Evolutionary conservation across 1,140 invertebrate genomes (phyloP).

Genomic region (Rhopalosiphum padi): DNA sequence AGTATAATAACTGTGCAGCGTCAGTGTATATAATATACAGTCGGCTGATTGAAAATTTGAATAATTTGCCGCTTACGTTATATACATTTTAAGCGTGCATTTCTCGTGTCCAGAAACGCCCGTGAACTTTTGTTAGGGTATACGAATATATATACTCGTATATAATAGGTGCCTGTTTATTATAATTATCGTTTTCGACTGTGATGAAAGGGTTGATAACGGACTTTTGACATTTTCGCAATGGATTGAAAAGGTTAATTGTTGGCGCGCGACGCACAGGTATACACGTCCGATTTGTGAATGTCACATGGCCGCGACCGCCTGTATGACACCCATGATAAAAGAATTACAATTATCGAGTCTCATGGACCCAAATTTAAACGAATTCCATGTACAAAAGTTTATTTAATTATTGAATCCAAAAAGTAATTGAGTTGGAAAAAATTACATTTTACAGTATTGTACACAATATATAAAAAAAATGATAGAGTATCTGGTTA

Average conservation of each 20-base stretch:
- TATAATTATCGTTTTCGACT: conserved; percentile 35
- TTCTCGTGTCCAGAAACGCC: not conserved
- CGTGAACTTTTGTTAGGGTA: conserved; percentile 37
- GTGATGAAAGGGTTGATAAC: conserved; percentile 23
- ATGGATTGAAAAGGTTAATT: conserved; percentile 26
- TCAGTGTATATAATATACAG: not conserved
- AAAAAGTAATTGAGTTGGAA: no score
- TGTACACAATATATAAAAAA: no score
- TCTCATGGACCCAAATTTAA: not conserved
- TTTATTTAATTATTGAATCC: not conserved
- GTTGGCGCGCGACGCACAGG: not conserved
- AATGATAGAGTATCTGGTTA: no score
- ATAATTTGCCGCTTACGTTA: conserved; percentile 43
- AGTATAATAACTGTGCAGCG: not conserved
- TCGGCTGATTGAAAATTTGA: conserved; percentile 51
- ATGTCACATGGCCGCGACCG: not conserved
- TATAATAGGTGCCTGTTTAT: not conserved
- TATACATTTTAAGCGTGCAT: not conserved
- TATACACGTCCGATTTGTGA: not conserved
- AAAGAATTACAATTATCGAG: not conserved
- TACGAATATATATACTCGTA: not conserved
- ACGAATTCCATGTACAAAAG: not conserved
- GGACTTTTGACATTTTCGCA: conserved; percentile 38
- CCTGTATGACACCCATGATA: not conserved
- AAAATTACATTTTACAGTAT: no score